phyloP scores from a whole-genome alignment of 2,888 invertebrate species.

The Campopleginae sp. region DNA sequence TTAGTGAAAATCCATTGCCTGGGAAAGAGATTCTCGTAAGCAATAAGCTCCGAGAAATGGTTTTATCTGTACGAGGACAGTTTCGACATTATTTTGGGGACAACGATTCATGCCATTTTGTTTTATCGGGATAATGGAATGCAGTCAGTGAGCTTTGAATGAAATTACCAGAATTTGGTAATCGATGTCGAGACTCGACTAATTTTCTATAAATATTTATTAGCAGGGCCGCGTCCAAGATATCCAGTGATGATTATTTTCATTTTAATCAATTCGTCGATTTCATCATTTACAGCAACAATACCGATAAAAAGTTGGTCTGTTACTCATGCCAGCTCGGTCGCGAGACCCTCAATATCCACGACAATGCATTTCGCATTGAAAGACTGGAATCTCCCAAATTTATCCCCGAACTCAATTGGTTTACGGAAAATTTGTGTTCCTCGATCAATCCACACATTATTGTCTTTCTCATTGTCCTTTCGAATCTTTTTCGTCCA shows the following conservation, averaged over 20 bases:
- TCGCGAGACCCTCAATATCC: too few relatives aligned
- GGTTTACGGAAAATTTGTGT: slow-evolving; percentile 21
- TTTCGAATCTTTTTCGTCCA: slow-evolving; percentile 28
- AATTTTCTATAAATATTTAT: slow-evolving; percentile 3
- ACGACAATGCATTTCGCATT: background rate
- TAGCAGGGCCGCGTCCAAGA: background rate
- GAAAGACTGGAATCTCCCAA: background rate
- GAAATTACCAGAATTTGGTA: background rate
- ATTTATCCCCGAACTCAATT: slow-evolving; percentile 17
- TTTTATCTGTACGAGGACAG: background rate
- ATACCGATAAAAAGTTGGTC: background rate
- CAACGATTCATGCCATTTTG: background rate
- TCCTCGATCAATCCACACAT: background rate
- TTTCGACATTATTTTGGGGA: background rate
- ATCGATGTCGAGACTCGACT: background rate
- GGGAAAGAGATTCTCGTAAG: background rate
- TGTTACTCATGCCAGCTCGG: too few relatives aligned
- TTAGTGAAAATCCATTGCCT: background rate
- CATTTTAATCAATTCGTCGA: background rate
- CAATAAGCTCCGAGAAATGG: background rate
- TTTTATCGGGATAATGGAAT: too few relatives aligned
- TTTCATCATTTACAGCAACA: background rate
- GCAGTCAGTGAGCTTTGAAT: background rate
- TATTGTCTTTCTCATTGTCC: background rate
- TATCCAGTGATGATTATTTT: background rate